Percentiles rank a stretch among this genome's conserved stretches.
Evolutionary conservation across 2,888 invertebrate species (phyloP).

Genomic region (Cremastobaeus sp.): DNA sequence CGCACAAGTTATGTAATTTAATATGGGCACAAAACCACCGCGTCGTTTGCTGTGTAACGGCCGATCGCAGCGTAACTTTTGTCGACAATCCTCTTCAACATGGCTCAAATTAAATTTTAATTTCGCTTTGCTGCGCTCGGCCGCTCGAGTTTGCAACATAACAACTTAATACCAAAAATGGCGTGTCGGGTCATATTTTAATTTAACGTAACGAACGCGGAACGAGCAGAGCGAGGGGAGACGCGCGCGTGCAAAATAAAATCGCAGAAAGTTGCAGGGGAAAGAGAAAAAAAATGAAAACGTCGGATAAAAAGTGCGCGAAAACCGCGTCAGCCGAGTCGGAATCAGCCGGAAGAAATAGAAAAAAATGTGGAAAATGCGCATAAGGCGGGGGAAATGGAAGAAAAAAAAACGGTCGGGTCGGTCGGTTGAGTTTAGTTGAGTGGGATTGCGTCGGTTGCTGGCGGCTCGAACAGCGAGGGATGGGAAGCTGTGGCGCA

Average conservation of each 20-base stretch:
- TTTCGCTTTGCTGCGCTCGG: constrained; percentile 9
- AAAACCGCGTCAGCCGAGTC: constrained; percentile 18
- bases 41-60: too few relatives aligned
- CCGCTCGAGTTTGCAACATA: constrained; percentile 18
- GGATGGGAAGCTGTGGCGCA: constrained; percentile 39
- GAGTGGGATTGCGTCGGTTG: constrained; percentile 10
- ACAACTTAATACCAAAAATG: constrained; percentile 28
- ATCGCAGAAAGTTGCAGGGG: constrained; percentile 15
- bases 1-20: too few relatives aligned
- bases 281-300: constrained; percentile 7
- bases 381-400: background rate
- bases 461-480: constrained; percentile 5
- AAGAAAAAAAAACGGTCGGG: constrained; percentile 16
- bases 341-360: constrained; percentile 25
- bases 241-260: constrained; percentile 12
- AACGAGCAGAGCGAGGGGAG: constrained; percentile 7
- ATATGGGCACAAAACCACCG: too few relatives aligned
- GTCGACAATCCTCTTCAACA: background rate
- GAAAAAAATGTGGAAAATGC: constrained; percentile 39
- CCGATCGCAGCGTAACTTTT: constrained; percentile 4
- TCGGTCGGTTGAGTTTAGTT: constrained; percentile 23
- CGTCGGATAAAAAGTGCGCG: constrained; percentile 19
- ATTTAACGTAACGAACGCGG: constrained; percentile 24
- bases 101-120: constrained; percentile 17
- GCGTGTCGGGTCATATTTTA: constrained; percentile 23